Evolutionary conservation across 2,113 vertebrate species (phyloP), one percentile per base, ranked within the genome.

Genomic region (Hoplias malabaricus): DNA sequence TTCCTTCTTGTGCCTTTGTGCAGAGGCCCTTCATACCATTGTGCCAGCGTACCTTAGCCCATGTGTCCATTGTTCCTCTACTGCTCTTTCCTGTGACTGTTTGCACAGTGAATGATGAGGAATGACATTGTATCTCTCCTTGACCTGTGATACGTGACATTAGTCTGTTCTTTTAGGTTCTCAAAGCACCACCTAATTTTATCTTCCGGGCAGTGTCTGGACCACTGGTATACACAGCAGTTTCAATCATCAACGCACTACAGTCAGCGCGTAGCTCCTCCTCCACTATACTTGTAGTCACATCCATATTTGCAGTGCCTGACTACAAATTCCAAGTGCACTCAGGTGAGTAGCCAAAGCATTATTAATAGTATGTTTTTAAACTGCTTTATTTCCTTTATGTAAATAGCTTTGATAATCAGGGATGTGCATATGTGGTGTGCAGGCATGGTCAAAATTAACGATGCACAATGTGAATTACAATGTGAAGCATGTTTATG

Each of bases 151-250:
- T 48, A 7, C 54, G 21, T 40, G 14, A 21, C 12, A 29, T 12
- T 36, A 42, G n/a, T 0, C n/a, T 68, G 23, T 81, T 10, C 75
- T 43, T 56, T 2, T 85, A 98, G 97, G 96, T 98, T 80, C 93
- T 95, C 75, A 93, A 94, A 66, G 85, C 95, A 2, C 93, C 92
- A 0, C 94, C 95, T 2, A 94, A 88, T 79, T 95, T 96, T 84
- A 89, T 94, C 56, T 98, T 99, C 84, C 90, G 97, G 72, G 95
- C 94, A 0, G 96, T 96, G 29, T 96, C 96, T 0, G 96, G 97
- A 16, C 94, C 96, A 14, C 76, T 95, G 38, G 92, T 98, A 80
- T 99, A 94, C 90, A 97, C 94, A 0, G 94, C 96, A 19, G 87
- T 96, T 67, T 95, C 96, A 0, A 94, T 98, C 81, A 94, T 96